Conservation (phyloP, 1,140 invertebrate genomes). For the Zaprionus africanus region DNA sequence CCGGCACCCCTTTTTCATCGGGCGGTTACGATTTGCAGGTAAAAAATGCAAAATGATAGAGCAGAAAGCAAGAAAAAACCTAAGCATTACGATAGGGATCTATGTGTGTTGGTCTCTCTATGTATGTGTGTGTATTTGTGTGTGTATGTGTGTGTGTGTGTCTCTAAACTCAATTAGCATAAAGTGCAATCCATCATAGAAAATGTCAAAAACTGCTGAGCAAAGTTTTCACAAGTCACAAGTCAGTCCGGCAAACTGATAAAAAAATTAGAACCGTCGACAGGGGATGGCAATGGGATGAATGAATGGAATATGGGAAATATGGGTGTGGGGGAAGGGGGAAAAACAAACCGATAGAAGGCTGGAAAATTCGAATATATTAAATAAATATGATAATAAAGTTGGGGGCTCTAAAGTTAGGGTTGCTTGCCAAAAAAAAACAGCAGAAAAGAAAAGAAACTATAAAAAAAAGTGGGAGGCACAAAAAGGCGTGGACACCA, state of each 20-base stretch:
- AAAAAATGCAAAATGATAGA: conserved; percentile 27
- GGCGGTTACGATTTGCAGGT: background rate
- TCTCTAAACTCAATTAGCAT: conserved; percentile 82
- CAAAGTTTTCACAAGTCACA: conserved; percentile 78
- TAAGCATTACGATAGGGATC: background rate
- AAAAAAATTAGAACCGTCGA: conserved; percentile 52
- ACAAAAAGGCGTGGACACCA: background rate
- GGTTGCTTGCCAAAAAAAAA: conserved; percentile 46
- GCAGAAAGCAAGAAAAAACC: background rate
- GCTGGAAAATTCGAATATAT: conserved; percentile 72
- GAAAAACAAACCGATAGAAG: conserved; percentile 28
- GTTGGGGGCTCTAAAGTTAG: conserved; percentile 41
- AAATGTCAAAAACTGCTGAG: conserved; percentile 83
- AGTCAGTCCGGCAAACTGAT: conserved; percentile 48
- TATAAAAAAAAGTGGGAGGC: conserved; percentile 42
- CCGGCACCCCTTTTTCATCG: background rate
- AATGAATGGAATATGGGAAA: background rate
- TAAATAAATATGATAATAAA: conserved; percentile 80
- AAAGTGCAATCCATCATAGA: conserved; percentile 82
- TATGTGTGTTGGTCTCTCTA: background rate
- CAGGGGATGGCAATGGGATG: conserved; percentile 31
- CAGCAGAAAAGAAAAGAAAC: conserved; percentile 33
- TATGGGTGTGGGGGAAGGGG: background rate
- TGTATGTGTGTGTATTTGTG: background rate
- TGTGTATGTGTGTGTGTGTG: conserved; percentile 53